A percentile compares a stretch with the other conserved stretches of the same genome.
Conservation (phyloP, 1,140 invertebrate genomes). For the Aphelenchoides besseyi region DNA sequence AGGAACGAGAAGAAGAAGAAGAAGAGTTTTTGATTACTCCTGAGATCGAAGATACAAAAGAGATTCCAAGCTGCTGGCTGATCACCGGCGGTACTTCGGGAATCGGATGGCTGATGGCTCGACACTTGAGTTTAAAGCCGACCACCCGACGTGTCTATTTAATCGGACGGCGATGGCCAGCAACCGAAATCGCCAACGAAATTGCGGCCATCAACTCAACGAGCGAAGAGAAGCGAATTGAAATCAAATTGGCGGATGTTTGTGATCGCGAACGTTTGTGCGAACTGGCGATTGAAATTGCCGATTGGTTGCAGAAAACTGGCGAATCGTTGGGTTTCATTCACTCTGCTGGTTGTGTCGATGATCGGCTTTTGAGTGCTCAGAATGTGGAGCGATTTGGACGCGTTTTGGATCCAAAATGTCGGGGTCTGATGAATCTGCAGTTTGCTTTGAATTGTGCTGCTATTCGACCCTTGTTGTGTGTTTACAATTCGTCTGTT, state of each 20-base stretch:
- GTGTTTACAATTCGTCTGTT: constrained; percentile 36
- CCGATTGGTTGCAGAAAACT: background rate
- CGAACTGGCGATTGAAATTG: background rate
- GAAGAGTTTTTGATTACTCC: too few species aligned
- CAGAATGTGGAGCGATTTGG: constrained; percentile 33
- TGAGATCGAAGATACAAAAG: too few species aligned
- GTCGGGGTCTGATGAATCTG: constrained; percentile 32
- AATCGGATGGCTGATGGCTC: constrained; percentile 39
- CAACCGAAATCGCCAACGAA: background rate
- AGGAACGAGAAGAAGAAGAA: background rate
- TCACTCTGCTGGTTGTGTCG: constrained; percentile 27
- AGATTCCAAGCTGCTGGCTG: constrained; percentile 16
- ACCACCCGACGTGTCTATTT: constrained; percentile 10
- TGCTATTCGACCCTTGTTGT: background rate
- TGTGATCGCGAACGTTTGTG: background rate
- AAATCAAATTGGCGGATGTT: background rate
- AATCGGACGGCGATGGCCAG: background rate
- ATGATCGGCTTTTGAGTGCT: constrained; percentile 20
- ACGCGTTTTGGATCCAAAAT: constrained; percentile 36
- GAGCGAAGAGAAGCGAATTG: background rate
- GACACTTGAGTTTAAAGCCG: constrained; percentile 24
- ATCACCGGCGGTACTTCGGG: constrained; percentile 42
- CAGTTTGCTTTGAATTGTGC: background rate
- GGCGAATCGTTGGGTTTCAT: constrained; percentile 12
- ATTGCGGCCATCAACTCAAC: background rate